Evolutionary conservation across 2,888 invertebrate species (phyloP), one percentile per base, ranked within the genome.

Genomic region (Ennomos erosarius): DNA sequence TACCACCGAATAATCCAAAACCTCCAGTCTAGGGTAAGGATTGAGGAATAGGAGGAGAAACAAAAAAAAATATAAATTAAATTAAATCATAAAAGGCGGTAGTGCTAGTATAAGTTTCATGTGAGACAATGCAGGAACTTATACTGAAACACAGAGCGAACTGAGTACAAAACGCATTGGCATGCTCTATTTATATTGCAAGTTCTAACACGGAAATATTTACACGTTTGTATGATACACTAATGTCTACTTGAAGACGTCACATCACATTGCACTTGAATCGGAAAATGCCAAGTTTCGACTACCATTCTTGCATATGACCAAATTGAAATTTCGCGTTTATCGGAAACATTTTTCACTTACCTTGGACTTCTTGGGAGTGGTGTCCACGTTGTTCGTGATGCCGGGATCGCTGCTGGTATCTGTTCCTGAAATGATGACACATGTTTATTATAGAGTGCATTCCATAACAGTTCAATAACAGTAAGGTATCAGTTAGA

Each of bases 281-380:
- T 55, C 56, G 44, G 13, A 46, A 67, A 64, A 53, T 61, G 65
- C 57, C 56, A 50, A 54, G 65, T 69, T 49, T 58, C 62, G 62
- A 70, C 84, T 88, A 88, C 85, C 83, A 84, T 85, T 84, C 85
- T 78, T 70, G 78, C 73, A 13, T 34, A 35, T 54, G 39, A 46
- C 55, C 13, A 47, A 42, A 52, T 52, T 46, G 16, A 34, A 11
- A 36, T 52, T 42, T 47, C 33, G n/a, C 13, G 10, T 49, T n/a
- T 34, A 1, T 33, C 8, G 12, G 16, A 1, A 43, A 33, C 34
- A 10, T 44, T 54, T 44, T 2, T 12, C 13, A 74, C 81, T 81
- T 69, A 92, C 92, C 88, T 89, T 91, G 3, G 87, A 79, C 67
- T 87, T 92, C 75, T 90, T 92, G 33, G 93, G 92, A 6, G 93